A percentile compares a stretch with the other conserved stretches of the same genome.
phyloP scores from a whole-genome alignment of 1,140 invertebrate genomes.

The Zaprionus ghesquierei region DNA sequence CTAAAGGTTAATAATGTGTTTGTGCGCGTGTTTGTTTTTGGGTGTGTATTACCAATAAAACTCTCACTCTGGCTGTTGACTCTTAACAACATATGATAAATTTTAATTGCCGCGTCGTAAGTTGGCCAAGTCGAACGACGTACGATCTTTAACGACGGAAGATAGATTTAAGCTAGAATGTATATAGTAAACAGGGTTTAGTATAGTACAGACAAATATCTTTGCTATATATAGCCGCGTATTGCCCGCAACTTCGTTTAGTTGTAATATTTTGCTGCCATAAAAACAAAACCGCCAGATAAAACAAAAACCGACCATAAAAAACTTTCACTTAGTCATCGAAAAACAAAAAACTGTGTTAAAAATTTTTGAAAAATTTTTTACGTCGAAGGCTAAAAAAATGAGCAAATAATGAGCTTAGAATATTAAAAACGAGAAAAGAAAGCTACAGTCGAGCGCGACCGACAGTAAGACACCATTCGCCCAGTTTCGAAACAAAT shows the following conservation, averaged over 20 bases:
- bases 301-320: conserved; percentile 26
- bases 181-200: conserved; percentile 10
- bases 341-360: conserved; percentile 60
- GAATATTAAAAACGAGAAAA: too few species aligned
- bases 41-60: conserved; percentile 19
- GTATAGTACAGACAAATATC: conserved; percentile 16
- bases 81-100: conserved; percentile 69
- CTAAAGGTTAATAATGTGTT: neutral
- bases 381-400: conserved; percentile 48
- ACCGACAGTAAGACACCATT: too few species aligned
- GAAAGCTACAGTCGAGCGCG: too few species aligned
- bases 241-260: conserved; percentile 72
- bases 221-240: conserved; percentile 26
- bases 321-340: conserved; percentile 79
- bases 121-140: neutral
- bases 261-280: conserved; percentile 71
- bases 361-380: conserved; percentile 53
- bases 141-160: conserved; percentile 62
- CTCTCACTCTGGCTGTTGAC: conserved; percentile 11
- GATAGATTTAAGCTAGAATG: neutral
- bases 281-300: conserved; percentile 46
- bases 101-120: conserved; percentile 59
- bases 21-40: neutral
- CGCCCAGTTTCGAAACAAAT: too few species aligned
- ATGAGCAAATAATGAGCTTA: conserved; percentile 79